phyloP scores from a whole-genome alignment of 1,140 invertebrate genomes.

The Zophobas atratus region DNA sequence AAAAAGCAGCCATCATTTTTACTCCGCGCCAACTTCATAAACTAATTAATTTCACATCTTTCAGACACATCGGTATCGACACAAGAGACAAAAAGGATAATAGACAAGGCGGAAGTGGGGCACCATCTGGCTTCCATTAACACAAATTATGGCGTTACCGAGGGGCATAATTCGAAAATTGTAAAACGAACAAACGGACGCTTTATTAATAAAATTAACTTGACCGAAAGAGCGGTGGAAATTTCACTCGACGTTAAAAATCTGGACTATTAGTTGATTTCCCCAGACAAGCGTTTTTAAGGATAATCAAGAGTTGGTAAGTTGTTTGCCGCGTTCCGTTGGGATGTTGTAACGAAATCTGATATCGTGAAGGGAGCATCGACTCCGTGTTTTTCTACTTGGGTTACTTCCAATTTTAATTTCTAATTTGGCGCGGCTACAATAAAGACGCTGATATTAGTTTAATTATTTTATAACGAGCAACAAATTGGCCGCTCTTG shows the following conservation, averaged over 20 bases:
- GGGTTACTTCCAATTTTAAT: conserved; percentile 49
- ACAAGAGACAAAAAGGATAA: not conserved
- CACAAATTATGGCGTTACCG: not conserved
- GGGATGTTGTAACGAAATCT: conserved; percentile 50
- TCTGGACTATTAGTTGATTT: conserved; percentile 52
- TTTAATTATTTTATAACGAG: conserved; percentile 52
- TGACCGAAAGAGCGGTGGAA: conserved; percentile 2
- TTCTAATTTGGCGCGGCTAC: conserved; percentile 47
- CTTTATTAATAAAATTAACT: conserved; percentile 16
- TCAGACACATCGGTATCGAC: conserved; percentile 5
- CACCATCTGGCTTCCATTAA: not conserved
- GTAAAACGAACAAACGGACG: not conserved
- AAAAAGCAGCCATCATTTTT: not conserved
- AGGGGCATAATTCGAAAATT: not conserved
- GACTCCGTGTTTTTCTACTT: conserved; percentile 43
- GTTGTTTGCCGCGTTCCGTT: conserved; percentile 49
- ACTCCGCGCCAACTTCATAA: not conserved
- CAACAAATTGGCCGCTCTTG: not conserved
- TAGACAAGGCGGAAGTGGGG: not conserved
- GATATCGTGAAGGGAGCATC: conserved; percentile 45
- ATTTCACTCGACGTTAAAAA: conserved; percentile 37
- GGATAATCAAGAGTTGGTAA: conserved; percentile 55
- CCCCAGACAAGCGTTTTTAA: conserved; percentile 52
- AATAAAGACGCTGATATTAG: conserved; percentile 46
- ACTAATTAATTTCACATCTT: conserved; percentile 9